phyloP scores from a whole-genome alignment of 2,113 vertebrate species.

The Vanacampus margaritifer region DNA sequence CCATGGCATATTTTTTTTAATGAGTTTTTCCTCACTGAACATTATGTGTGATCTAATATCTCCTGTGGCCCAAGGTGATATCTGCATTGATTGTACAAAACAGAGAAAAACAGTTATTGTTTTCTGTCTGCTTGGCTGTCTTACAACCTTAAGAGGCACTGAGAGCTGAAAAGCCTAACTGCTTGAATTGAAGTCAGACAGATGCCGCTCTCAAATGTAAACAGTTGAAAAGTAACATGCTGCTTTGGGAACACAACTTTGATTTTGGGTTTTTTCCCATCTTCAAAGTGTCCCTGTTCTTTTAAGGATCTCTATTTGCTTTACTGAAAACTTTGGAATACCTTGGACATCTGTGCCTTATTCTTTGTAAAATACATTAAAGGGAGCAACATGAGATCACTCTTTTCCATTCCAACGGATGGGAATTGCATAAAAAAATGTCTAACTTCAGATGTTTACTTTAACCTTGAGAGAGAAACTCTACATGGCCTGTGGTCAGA shows the following conservation, averaged over 20 bases:
- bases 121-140: background rate
- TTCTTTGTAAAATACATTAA: background rate
- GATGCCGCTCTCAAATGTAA: background rate
- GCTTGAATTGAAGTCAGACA: background rate
- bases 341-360: background rate
- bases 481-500: no score
- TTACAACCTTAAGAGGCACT: background rate
- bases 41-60: background rate
- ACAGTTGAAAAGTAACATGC: background rate
- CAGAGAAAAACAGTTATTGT: background rate
- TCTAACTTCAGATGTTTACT: background rate
- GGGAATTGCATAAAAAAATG: background rate
- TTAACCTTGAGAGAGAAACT: background rate
- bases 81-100: background rate
- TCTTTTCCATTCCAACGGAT: background rate
- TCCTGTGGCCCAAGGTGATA: background rate
- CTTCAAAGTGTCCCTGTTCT: constrained; percentile 4
- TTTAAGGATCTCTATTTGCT: background rate
- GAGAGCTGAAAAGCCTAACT: background rate
- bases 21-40: background rate
- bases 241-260: background rate
- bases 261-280: background rate
- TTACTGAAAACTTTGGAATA: background rate
- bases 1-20: no score
- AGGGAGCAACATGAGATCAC: background rate